Base-by-base conservation (phyloP, 2,888 invertebrate genomes). In the Eueremaeus valkanovi region DNA sequence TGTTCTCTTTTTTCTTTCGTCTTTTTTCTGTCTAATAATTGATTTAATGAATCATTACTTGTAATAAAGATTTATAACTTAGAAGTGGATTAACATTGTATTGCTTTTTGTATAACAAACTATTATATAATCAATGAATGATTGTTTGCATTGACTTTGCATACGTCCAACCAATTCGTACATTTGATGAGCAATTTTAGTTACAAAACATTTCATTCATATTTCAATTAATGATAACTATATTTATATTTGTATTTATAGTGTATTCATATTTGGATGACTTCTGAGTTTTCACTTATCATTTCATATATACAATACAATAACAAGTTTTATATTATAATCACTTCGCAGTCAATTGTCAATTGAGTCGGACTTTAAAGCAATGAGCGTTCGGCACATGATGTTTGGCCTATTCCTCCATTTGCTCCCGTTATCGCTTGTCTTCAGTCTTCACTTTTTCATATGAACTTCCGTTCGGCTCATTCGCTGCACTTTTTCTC, bases 111-210 rank as follows among this genome's bases (percentile, higher is more conserved):
- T 58, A 58, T 58, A 58, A 58, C 58, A 58, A 61, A 27, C 61
- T 6, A 61, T n/a, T 51, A 13, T n/a, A 31, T 63, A 40, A 40
- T 3, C 1, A 40, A 68, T 36, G 18, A 68, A 68, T 68, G 68
- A 68, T 36, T 68, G 68, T 36, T 68, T 68, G 68, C 40, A 40
- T 68, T 68, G 24, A 40, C 68, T 68, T 68, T 68, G 68, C 68
- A 68, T 68, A 68, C 68, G 24, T 68, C 40, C 68, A n/a, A 36
- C 36, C 40, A 18, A 40, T 55, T 66, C 66, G 33, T 66, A 36
- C 66, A 66, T 18, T 66, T 68, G 68, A 68, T 68, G 68, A 68
- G 68, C 68, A 68, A 68, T 40, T 68, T 55, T 36, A n/a, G 68
- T 68, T 68, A 68, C 21, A 40, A 24, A 55, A 24, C 5, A 24